These are phyloP conservation scores for Aphelenchoides avenae DNA, from an alignment of 1,140 invertebrate species.

Conservation along the genomic window DNA sequence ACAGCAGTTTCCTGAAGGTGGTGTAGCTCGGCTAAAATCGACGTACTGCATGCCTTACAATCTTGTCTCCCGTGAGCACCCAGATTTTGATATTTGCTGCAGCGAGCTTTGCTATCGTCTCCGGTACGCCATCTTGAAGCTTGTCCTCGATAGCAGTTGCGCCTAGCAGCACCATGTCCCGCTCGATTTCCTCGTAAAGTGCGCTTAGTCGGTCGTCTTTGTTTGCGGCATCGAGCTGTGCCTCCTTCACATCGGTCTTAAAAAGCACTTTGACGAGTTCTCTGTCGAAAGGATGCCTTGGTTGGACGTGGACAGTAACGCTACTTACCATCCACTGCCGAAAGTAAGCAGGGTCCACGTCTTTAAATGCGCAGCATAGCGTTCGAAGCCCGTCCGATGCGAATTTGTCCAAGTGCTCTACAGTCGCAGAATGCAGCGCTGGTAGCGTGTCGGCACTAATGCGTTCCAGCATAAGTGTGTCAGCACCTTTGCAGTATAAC, in stretches of 20 bases:
- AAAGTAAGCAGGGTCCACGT: slow-evolving; percentile 80
- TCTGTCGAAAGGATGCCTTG: too few species aligned
- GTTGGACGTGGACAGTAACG: too few species aligned
- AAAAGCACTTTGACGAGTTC: too few species aligned
- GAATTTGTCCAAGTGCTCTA: slow-evolving; percentile 73
- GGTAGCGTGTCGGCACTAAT: slow-evolving; percentile 38
- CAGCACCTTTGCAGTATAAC: slow-evolving; percentile 95
- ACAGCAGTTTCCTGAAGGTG: slow-evolving; percentile 82
- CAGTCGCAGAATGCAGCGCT: slow-evolving; percentile 46
- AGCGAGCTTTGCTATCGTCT: slow-evolving; percentile 87
- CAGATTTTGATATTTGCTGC: slow-evolving; percentile 95
- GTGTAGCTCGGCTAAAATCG: too few species aligned
- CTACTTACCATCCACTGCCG: slow-evolving; percentile 77
- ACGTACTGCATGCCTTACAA: slow-evolving; percentile 23
- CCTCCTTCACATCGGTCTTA: too few species aligned
- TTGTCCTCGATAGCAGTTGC: slow-evolving; percentile 98
- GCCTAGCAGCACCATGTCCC: slow-evolving; percentile 78
- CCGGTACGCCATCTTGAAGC: slow-evolving; percentile 93
- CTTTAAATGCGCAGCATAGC: slow-evolving; percentile 79
- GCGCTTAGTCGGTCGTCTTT: slow-evolving; percentile 83
- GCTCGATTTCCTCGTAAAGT: slow-evolving; percentile 95
- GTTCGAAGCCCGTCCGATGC: slow-evolving; percentile 91
- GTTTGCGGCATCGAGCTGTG: slow-evolving; percentile 58
- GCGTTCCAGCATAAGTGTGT: slow-evolving; percentile 79
- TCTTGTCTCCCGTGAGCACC: slow-evolving; percentile 96